Evolutionary conservation across 2,797 vertebrate genomes (phyloP).

Genomic region (Microctenopoma stevenorrisi): DNA sequence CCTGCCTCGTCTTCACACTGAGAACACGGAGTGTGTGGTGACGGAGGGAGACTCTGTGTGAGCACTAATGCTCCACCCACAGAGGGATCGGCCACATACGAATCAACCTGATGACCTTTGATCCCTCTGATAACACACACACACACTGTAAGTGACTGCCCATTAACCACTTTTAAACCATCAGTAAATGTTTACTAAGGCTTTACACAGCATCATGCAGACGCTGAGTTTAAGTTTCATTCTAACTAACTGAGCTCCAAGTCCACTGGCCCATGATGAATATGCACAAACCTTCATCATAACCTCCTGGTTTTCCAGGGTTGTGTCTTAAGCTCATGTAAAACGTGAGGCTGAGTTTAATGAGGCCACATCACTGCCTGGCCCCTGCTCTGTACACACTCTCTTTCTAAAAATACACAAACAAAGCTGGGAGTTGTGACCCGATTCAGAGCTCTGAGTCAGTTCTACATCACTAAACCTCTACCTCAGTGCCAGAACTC

Average conservation of each 20-base stretch:
- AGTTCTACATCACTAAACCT: not conserved
- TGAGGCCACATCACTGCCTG: not conserved
- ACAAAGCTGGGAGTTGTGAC: not conserved
- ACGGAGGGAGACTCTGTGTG: not conserved
- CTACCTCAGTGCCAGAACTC: not conserved
- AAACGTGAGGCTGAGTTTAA: not conserved
- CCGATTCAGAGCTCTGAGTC: slow-evolving; percentile 3
- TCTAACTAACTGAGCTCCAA: not conserved
- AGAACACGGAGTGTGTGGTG: not conserved
- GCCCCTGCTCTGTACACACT: not conserved
- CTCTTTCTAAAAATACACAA: slow-evolving; percentile 16
- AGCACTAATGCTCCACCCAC: slow-evolving; percentile 30
- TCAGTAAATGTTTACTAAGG: not conserved
- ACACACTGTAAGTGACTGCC: not conserved
- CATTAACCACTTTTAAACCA: too few species aligned
- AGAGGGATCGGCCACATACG: not conserved
- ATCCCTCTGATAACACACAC: not conserved
- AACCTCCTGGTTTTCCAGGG: too few species aligned
- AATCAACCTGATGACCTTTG: slow-evolving; percentile 32
- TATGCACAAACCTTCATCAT: too few species aligned
- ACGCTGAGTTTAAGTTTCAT: not conserved
- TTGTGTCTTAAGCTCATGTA: not conserved
- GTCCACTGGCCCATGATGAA: not conserved
- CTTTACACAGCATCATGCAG: too few species aligned
- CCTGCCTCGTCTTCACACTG: not conserved